Conservation (phyloP, 1,140 invertebrate species). For the Globodera rostochiensis region DNA sequence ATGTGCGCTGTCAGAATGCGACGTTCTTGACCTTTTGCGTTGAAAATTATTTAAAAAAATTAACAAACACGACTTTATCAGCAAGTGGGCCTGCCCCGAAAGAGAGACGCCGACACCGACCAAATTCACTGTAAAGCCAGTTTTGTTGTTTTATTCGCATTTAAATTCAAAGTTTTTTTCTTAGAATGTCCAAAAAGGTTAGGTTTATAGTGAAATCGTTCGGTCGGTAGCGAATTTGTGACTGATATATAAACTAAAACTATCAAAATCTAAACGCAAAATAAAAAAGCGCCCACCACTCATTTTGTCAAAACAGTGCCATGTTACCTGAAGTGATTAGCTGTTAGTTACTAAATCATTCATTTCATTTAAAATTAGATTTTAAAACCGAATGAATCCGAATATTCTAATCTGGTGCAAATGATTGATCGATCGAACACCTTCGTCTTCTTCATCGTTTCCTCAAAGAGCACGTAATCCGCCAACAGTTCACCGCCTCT, state of each 20-base stretch:
- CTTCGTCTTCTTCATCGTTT: conserved; percentile 52
- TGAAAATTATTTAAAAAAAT: too few relatives aligned
- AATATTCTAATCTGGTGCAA: background rate
- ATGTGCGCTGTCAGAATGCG: conserved; percentile 52
- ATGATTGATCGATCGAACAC: background rate
- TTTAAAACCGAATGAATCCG: too few relatives aligned
- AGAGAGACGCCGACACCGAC: too few relatives aligned
- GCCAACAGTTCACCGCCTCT: conserved; percentile 52
- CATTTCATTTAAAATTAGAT: background rate
- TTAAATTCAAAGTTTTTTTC: too few relatives aligned
- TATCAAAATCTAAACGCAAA: background rate
- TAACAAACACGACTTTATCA: too few relatives aligned
- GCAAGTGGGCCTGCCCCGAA: too few relatives aligned
- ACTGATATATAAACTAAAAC: background rate
- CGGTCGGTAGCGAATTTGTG: too few relatives aligned
- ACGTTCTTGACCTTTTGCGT: conserved; percentile 38
- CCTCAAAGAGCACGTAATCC: conserved; percentile 59
- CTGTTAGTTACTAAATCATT: background rate
- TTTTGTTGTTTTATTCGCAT: too few relatives aligned
- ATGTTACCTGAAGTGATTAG: conserved; percentile 37
- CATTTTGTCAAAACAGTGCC: conserved; percentile 48
- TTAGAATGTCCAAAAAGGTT: too few relatives aligned
- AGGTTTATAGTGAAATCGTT: too few relatives aligned
- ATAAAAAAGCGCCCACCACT: conserved; percentile 27
- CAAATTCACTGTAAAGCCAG: too few relatives aligned